Percentiles rank a stretch among this genome's conserved stretches.
These are phyloP conservation scores for Origma solitaria DNA, from an alignment of 2,113 vertebrate genomes.

Conservation along the genomic window DNA sequence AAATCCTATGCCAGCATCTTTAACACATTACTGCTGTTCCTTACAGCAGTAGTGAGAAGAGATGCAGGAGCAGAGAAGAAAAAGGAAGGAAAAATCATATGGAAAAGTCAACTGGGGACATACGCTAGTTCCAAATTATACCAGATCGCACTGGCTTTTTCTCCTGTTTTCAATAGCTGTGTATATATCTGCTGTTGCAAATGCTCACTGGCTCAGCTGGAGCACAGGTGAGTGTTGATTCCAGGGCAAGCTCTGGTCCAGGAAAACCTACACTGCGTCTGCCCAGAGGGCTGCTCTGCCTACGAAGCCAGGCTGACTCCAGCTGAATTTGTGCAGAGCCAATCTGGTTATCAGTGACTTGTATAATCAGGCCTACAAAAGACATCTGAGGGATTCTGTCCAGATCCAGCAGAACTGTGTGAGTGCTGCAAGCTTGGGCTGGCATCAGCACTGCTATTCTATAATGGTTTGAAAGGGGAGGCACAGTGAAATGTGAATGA, in stretches of 20 bases:
- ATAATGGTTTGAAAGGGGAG: background rate
- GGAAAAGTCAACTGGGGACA: background rate
- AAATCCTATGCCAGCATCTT: slow-evolving; percentile 7
- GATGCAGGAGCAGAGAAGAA: background rate
- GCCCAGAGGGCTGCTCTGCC: background rate
- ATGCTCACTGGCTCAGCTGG: background rate
- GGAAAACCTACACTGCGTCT: background rate
- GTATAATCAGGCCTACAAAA: background rate
- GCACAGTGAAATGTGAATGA: background rate
- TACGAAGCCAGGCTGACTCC: background rate
- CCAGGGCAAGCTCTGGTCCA: background rate
- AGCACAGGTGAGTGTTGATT: slow-evolving; percentile 24
- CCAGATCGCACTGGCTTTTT: background rate
- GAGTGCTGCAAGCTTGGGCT: background rate
- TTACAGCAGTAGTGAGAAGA: background rate
- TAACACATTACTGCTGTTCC: slow-evolving; percentile 2
- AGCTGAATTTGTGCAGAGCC: background rate
- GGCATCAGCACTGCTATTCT: background rate
- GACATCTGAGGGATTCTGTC: background rate
- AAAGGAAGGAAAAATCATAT: background rate
- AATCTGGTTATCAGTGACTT: background rate
- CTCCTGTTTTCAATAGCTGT: background rate
- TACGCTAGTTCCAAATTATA: background rate
- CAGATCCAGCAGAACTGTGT: background rate
- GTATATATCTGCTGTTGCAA: background rate